A percentile compares a stretch with the other conserved stretches of the same genome.
Conservation (phyloP, 1,140 invertebrate species). For the Asbolus verrucosus region DNA sequence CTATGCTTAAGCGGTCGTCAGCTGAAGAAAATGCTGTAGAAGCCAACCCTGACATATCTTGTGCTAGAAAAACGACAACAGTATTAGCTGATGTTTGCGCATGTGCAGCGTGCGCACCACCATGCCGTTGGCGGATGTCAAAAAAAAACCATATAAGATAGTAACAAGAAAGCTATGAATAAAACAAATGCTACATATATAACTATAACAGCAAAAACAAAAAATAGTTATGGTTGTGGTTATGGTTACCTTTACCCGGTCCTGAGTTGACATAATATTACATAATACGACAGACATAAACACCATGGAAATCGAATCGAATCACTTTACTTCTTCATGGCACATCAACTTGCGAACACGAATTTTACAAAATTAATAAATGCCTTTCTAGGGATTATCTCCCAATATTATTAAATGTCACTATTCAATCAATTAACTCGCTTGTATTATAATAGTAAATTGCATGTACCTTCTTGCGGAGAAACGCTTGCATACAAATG, state of each 20-base stretch:
- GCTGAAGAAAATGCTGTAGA: slow-evolving; percentile 89
- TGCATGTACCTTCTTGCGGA: slow-evolving; percentile 64
- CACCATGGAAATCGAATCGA: slow-evolving; percentile 15
- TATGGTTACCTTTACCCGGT: slow-evolving; percentile 28
- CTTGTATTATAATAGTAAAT: slow-evolving; percentile 1
- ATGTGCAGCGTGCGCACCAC: no score
- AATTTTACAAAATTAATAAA: slow-evolving; percentile 40
- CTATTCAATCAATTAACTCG: slow-evolving; percentile 41
- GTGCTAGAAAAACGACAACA: slow-evolving; percentile 27
- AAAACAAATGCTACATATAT: no score
- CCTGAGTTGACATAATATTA: slow-evolving; percentile 38
- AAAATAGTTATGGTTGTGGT: slow-evolving; percentile 11
- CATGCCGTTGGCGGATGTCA: no score
- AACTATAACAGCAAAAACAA: slow-evolving; percentile 7
- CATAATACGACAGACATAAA: slow-evolving; percentile 14
- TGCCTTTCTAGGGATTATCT: slow-evolving; percentile 55
- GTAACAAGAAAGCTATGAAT: no score
- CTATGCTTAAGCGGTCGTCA: slow-evolving; percentile 96
- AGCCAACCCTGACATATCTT: slow-evolving; percentile 71
- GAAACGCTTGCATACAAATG: slow-evolving; percentile 64
- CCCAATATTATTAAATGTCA: slow-evolving; percentile 54
- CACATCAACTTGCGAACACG: slow-evolving; percentile 1
- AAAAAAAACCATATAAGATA: no score
- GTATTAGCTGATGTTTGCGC: no score
- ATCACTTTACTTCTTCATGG: neutral